Conservation (phyloP, 2,113 vertebrate species). For the Ahaetulla prasina region DNA sequence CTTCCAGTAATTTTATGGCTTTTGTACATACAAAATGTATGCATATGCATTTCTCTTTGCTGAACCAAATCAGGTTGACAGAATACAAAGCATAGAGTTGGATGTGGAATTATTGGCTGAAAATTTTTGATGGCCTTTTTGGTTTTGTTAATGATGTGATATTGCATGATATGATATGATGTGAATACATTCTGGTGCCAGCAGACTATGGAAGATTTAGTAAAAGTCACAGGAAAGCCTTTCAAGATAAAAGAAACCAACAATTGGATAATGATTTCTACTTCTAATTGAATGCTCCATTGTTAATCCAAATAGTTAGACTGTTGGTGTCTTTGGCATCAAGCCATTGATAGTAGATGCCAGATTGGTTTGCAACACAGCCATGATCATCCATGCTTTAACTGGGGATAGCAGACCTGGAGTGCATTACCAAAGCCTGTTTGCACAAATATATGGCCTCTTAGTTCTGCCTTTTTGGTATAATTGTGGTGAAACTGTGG, state of each 20-base stretch:
- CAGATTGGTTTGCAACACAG: neutral
- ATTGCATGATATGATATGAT: neutral
- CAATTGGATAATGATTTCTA: neutral
- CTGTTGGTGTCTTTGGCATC: neutral
- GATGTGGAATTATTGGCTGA: neutral
- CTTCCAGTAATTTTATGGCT: neutral
- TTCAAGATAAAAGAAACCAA: neutral
- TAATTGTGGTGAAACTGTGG: slow-evolving; percentile 7
- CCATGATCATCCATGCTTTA: neutral
- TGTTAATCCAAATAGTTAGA: neutral
- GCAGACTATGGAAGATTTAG: neutral
- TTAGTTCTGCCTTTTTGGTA: neutral
- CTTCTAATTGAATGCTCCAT: neutral
- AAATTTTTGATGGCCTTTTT: neutral
- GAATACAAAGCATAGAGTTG: neutral
- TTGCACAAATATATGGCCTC: neutral
- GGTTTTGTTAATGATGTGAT: neutral
- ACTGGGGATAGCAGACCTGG: neutral
- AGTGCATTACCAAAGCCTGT: neutral
- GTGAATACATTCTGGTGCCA: neutral
- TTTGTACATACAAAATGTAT: neutral
- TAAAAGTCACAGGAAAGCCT: neutral
- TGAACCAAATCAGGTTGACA: neutral
- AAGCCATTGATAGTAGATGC: neutral
- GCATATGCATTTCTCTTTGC: neutral